A percentile compares a stretch with the other conserved stretches of the same genome.
phyloP scores from a whole-genome alignment of 2,113 vertebrate genomes.

The Nyctereutes procyonoides region DNA sequence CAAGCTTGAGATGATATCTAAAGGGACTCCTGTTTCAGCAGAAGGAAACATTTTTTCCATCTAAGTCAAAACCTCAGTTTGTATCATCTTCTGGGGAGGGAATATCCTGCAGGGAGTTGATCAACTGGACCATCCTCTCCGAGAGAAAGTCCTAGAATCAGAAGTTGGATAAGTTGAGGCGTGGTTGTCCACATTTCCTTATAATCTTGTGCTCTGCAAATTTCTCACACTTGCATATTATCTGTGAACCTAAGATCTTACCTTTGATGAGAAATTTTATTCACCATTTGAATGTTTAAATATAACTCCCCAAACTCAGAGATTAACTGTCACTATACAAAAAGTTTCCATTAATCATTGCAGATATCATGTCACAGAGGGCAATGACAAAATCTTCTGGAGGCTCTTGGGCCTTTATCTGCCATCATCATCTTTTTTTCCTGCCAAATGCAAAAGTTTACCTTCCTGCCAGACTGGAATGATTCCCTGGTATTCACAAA shows the following conservation, averaged over 20 bases:
- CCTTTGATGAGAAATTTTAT: conserved; percentile 59
- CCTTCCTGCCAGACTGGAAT: conserved; percentile 18
- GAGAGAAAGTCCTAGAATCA: not conserved
- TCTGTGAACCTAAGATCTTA: not conserved
- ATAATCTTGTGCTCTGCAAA: not conserved
- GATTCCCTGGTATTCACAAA: conserved; percentile 53
- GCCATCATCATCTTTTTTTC: not conserved
- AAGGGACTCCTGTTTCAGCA: not conserved
- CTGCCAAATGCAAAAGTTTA: conserved; percentile 43
- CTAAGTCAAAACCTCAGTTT: not conserved
- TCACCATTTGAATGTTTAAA: conserved; percentile 33
- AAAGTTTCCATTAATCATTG: conserved; percentile 62
- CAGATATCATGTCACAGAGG: conserved; percentile 5
- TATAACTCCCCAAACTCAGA: conserved; percentile 53
- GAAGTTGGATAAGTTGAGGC: not conserved
- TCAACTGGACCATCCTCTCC: not conserved
- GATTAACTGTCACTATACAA: conserved; percentile 59
- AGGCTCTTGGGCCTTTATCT: conserved; percentile 57
- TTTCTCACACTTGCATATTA: not conserved
- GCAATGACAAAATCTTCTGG: conserved; percentile 40
- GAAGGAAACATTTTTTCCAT: not conserved
- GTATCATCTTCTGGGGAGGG: not conserved
- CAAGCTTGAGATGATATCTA: not conserved
- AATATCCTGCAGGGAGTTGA: not conserved
- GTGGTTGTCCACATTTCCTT: not conserved